phyloP scores from a whole-genome alignment of 2,113 vertebrate species.

The Acinonyx jubatus region DNA sequence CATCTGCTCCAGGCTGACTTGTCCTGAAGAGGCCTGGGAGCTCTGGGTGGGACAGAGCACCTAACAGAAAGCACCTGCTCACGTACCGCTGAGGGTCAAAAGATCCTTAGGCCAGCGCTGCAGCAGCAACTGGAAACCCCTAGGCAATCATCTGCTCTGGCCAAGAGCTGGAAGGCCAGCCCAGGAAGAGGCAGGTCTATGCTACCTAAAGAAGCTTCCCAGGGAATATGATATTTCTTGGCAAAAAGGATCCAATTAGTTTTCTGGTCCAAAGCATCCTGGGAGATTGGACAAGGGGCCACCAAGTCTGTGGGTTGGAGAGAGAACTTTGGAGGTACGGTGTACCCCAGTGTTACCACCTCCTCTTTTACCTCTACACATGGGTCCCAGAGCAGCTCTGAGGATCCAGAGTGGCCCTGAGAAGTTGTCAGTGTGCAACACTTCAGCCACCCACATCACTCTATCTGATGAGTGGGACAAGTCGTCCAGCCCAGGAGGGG shows the following conservation, averaged over 20 bases:
- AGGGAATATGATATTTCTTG: not conserved
- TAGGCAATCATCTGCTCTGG: not conserved
- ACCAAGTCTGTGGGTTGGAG: not conserved
- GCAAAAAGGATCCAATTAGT: not conserved
- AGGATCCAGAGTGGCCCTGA: not conserved
- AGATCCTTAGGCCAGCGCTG: not conserved
- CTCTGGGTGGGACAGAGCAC: not conserved
- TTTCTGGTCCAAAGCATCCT: not conserved
- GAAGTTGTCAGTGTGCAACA: not conserved
- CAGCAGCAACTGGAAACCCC: not conserved
- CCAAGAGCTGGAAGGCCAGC: not conserved
- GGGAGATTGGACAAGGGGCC: not conserved
- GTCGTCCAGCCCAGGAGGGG: not conserved
- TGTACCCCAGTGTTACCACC: not conserved
- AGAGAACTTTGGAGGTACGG: not conserved
- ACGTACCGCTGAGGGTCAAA: not conserved
- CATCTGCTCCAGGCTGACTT: not conserved
- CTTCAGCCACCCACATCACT: not conserved
- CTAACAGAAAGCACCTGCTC: not conserved
- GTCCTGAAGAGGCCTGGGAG: not conserved
- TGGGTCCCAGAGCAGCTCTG: no score
- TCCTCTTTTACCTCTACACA: not conserved
- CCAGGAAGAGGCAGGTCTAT: not conserved
- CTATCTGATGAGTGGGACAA: not conserved
- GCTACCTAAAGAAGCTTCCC: not conserved